Base-by-base conservation (phyloP, 2,888 invertebrate genomes). In the Erpobdella octoculata region DNA sequence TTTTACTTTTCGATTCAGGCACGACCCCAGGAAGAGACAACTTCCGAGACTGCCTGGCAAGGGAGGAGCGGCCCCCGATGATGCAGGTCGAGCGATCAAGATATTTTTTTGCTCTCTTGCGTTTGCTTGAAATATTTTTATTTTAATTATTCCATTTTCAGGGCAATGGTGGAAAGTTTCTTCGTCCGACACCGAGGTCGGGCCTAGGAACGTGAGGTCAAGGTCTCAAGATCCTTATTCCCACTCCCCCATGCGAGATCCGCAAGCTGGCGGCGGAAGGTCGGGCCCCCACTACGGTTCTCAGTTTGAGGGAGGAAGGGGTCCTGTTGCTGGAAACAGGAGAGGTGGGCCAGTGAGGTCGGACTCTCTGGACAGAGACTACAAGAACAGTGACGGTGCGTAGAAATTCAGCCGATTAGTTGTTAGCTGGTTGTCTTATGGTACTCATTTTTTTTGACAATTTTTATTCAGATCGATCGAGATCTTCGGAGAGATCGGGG, bases 401-500 rank as follows among this genome's bases (percentile, higher is more conserved):
- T 33, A 2, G 4, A n/a, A n/a, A 31, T 64, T 28, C 21, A 28
- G 12, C 35, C 21, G n/a, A 35, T 18, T 2, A n/a, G 12, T 33
- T 64, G 31, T n/a, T n/a, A 46, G 18, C 2, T 3, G 18, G 21
- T 3, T 21, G 18, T n/a, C 5, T n/a, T 21, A 46, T 46, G 1
- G 5, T 5, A n/a, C 41, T 41, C 41, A n/a, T n/a, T n/a, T n/a
- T n/a, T n/a, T n/a, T 41, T 41, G 41, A 9, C 9, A 41, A 41
- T 41, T 41, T 41, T 41, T 41, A 9, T 41, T 41, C 18, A 62
- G 62, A 35, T 8, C 28, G 62, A 12, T 62, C 62, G 25, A 62
- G 62, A 15, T 62, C 62, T 33, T 62, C 62, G n/a, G 62, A 62
- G n/a, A 25, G 62, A 62, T n/a, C 62, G 5, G n/a, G n/a, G 31